Percentiles rank a stretch among this genome's conserved stretches.
These are phyloP conservation scores for Cordilura impudica DNA, from an alignment of 2,888 invertebrate genomes.

Conservation along the genomic window DNA sequence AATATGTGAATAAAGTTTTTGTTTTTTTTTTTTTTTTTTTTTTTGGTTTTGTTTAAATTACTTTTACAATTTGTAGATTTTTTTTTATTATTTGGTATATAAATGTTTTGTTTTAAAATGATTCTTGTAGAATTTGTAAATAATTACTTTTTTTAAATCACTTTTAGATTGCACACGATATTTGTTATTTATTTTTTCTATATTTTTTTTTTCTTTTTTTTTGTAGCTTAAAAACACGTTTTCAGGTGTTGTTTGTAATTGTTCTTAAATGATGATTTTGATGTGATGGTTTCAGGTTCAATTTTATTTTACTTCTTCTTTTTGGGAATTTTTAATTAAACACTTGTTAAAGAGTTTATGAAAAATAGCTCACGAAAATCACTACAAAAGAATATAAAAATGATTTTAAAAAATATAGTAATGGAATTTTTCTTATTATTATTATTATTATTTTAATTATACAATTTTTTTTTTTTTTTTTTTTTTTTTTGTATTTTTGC, in stretches of 20 bases:
- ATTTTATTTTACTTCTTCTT: background rate
- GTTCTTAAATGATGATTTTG: background rate
- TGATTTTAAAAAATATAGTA: background rate
- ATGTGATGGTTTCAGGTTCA: conserved; percentile 7
- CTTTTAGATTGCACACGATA: conserved; percentile 20
- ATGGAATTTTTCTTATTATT: background rate
- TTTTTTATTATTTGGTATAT: conserved; percentile 4
- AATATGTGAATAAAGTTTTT: conserved; percentile 30
- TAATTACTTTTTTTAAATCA: conserved; percentile 1
- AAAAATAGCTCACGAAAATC: background rate
- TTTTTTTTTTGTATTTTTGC: background rate
- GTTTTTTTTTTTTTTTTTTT: conserved; percentile 43
- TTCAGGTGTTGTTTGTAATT: background rate
- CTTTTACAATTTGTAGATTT: conserved; percentile 67
- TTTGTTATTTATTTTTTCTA: too few species aligned
- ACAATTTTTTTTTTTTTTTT: conserved; percentile 17
- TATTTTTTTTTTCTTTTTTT: background rate
- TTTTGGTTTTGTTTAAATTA: conserved; percentile 54
- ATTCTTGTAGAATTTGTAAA: background rate
- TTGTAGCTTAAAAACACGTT: background rate
- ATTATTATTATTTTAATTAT: background rate
- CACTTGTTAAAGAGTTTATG: conserved; percentile 1
- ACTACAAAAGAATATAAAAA: conserved; percentile 28
- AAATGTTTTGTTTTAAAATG: background rate
- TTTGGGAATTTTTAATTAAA: background rate